Evolutionary conservation across 2,797 vertebrate genomes (phyloP).

Genomic region (Chelonia mydas): DNA sequence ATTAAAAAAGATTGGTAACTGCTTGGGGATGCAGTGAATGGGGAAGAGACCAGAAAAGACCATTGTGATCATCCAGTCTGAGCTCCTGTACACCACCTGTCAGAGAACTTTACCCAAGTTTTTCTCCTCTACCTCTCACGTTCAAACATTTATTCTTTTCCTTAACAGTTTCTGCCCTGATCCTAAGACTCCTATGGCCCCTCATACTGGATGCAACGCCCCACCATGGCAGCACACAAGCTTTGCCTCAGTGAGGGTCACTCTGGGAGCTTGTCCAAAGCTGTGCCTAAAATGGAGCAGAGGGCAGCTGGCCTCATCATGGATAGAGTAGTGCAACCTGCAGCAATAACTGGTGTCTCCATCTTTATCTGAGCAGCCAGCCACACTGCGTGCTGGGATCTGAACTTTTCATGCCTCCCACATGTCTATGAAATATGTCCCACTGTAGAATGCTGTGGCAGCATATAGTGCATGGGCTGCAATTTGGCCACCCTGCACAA

Average conservation of each 20-base stretch:
- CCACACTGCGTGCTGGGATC: not conserved
- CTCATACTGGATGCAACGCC: not conserved
- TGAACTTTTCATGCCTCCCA: not conserved
- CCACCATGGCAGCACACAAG: not conserved
- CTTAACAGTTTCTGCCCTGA: not conserved
- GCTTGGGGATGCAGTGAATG: not conserved
- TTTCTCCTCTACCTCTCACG: not conserved
- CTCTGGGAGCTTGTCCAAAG: not conserved
- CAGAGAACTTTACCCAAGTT: not conserved
- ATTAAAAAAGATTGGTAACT: not conserved
- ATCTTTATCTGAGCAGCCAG: not conserved
- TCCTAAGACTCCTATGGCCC: not conserved
- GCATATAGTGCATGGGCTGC: not conserved
- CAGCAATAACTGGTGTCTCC: not conserved
- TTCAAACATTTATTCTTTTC: not conserved
- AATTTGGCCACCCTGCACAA: not conserved
- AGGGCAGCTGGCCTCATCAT: not conserved
- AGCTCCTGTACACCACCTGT: not conserved
- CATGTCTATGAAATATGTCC: not conserved
- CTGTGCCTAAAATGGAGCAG: not conserved
- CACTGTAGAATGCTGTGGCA: not conserved
- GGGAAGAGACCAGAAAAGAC: not conserved
- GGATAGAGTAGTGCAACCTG: not conserved
- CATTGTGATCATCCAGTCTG: not conserved
- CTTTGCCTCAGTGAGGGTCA: not conserved